phyloP scores from a whole-genome alignment of 2,113 vertebrate genomes.

The Bufo gargarizans region DNA sequence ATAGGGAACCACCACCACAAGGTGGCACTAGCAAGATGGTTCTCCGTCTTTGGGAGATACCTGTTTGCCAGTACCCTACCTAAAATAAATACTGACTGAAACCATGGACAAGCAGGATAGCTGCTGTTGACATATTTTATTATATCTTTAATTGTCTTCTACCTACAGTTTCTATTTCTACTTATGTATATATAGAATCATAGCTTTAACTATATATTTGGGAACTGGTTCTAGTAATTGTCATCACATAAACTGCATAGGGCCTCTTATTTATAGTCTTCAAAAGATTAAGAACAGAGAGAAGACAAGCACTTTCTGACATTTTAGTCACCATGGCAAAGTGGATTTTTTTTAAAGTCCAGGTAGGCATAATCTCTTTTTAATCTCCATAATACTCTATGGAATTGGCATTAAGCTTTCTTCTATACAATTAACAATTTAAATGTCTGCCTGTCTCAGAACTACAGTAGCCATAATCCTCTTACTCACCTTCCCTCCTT shows the following conservation, averaged over 20 bases:
- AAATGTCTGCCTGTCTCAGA: not conserved
- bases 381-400: not conserved
- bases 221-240: not conserved
- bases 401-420: not conserved
- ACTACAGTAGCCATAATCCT: not conserved
- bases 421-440: not conserved
- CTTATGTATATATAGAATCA: not conserved
- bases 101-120: not conserved
- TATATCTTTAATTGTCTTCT: not conserved
- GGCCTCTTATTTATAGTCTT: not conserved
- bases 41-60: no score
- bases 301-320: not conserved
- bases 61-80: no score
- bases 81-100: no score
- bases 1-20: no score
- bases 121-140: not conserved
- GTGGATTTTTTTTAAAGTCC: not conserved
- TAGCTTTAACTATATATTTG: not conserved
- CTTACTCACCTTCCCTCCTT: slow-evolving; percentile 62
- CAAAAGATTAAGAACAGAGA: not conserved
- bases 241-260: not conserved
- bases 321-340: not conserved
- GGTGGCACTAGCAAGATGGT: no score
- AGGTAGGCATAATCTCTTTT: not conserved
- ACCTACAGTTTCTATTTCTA: not conserved